Conservation (phyloP, 2,113 vertebrate species). For the Brachyistius frenatus region DNA sequence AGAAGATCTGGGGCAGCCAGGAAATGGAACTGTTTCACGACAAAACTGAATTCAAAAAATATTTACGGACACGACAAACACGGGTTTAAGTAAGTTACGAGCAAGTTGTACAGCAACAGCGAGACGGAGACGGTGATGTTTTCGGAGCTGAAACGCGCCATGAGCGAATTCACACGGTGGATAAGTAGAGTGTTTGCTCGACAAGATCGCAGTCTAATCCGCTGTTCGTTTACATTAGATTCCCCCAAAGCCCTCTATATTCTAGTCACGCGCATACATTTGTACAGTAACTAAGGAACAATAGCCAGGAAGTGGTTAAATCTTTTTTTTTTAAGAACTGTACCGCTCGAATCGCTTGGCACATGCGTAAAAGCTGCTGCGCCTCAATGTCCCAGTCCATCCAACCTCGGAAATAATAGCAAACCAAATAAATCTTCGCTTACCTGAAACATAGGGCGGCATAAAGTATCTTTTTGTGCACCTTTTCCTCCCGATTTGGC, state of each 20-base stretch:
- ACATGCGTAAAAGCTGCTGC: constrained; percentile 97
- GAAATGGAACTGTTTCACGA: constrained; percentile 72
- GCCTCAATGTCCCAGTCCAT: constrained; percentile 90
- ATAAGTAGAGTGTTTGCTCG: constrained; percentile 64
- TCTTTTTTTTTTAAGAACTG: constrained; percentile 80
- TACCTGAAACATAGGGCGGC: constrained; percentile 93
- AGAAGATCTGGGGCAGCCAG: constrained; percentile 82
- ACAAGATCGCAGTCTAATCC: constrained; percentile 49
- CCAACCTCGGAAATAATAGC: constrained; percentile 90
- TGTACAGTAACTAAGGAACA: constrained; percentile 64
- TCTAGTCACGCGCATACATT: constrained; percentile 45
- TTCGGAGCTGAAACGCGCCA: constrained; percentile 72
- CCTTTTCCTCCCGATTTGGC: constrained; percentile 86
- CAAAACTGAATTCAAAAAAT: constrained; percentile 33
- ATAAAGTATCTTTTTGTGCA: constrained; percentile 84
- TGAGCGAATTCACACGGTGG: constrained; percentile 78
- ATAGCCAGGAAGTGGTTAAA: constrained; percentile 85
- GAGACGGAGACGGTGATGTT: constrained; percentile 53
- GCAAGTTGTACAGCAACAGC: constrained; percentile 59
- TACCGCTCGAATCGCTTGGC: constrained; percentile 88
- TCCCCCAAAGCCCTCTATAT: background rate
- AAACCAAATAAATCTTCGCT: constrained; percentile 89
- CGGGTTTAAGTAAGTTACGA: constrained; percentile 65
- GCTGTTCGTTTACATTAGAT: constrained; percentile 9
- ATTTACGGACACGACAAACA: constrained; percentile 15